Percentiles rank a stretch among this genome's conserved stretches.
These are phyloP conservation scores for Brachionichthys hirsutus DNA, from an alignment of 2,113 vertebrate species.

Conservation along the genomic window DNA sequence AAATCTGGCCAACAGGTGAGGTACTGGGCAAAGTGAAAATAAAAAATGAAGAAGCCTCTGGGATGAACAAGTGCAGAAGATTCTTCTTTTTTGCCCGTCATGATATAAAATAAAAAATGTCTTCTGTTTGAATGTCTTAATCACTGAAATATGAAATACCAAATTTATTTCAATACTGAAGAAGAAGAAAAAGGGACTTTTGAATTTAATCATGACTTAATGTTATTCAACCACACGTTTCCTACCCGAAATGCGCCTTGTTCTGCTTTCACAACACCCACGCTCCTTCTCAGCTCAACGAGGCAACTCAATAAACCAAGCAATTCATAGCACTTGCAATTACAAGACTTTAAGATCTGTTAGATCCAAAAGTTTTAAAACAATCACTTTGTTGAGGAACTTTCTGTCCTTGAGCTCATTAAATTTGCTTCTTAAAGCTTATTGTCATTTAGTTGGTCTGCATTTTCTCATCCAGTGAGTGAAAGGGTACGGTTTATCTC, in stretches of 20 bases:
- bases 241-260: slow-evolving; percentile 38
- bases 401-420: no score
- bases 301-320: slow-evolving; percentile 32
- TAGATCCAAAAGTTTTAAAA: background rate
- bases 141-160: background rate
- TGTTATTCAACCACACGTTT: slow-evolving; percentile 29
- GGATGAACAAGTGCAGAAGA: no score
- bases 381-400: background rate
- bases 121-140: background rate
- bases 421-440: no score
- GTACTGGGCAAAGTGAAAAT: no score
- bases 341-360: slow-evolving; percentile 13
- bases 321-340: no score
- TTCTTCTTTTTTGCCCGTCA: no score
- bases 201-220: slow-evolving; percentile 7
- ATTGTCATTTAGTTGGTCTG: no score
- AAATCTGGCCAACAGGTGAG: slow-evolving; percentile 15
- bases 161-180: slow-evolving; percentile 5
- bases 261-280: slow-evolving; percentile 46
- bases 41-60: no score
- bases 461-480: no score
- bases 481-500: no score
- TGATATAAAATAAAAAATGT: no score
- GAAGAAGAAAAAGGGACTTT: background rate
- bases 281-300: slow-evolving; percentile 18